These are phyloP conservation scores for Platycheirus albimanus DNA, from an alignment of 2,888 invertebrate species.

Conservation along the genomic window DNA sequence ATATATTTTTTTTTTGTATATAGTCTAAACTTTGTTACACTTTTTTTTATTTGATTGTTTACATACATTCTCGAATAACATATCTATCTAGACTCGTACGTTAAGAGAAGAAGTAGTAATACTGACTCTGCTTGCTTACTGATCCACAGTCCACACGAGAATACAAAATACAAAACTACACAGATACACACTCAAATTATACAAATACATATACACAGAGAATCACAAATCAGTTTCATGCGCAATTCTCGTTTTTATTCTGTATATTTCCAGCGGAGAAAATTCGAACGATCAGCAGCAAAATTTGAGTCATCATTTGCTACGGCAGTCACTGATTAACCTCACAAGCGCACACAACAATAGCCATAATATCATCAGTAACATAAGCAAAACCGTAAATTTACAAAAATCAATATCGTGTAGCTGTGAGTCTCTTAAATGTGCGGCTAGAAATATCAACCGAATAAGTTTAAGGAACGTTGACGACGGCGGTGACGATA, in stretches of 20 bases:
- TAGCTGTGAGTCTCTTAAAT: slow-evolving; percentile 80
- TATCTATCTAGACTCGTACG: slow-evolving; percentile 14
- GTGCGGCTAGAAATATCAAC: slow-evolving; percentile 75
- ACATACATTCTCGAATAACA: slow-evolving; percentile 17
- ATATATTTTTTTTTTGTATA: slow-evolving; percentile 31
- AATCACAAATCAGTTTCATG: slow-evolving; percentile 75
- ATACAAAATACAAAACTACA: neutral
- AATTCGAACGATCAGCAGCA: slow-evolving; percentile 81
- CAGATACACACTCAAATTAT: neutral
- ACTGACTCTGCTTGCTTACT: slow-evolving; percentile 8
- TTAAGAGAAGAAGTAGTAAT: too few species aligned
- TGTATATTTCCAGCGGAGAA: slow-evolving; percentile 80
- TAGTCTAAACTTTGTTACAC: slow-evolving; percentile 60
- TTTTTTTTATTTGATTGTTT: slow-evolving; percentile 53
- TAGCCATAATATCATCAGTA: slow-evolving; percentile 74
- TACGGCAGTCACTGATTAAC: slow-evolving; percentile 82
- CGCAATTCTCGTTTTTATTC: slow-evolving; percentile 76
- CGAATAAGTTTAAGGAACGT: slow-evolving; percentile 75
- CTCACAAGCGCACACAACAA: slow-evolving; percentile 80
- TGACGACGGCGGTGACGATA: slow-evolving; percentile 76
- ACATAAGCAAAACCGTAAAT: slow-evolving; percentile 73
- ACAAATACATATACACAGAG: slow-evolving; percentile 38
- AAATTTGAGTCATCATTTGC: slow-evolving; percentile 81
- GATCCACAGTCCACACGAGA: too few species aligned
- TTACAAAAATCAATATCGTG: slow-evolving; percentile 79